phyloP scores from a whole-genome alignment of 2,797 vertebrate species.

The Mormyrops boulengeri region DNA sequence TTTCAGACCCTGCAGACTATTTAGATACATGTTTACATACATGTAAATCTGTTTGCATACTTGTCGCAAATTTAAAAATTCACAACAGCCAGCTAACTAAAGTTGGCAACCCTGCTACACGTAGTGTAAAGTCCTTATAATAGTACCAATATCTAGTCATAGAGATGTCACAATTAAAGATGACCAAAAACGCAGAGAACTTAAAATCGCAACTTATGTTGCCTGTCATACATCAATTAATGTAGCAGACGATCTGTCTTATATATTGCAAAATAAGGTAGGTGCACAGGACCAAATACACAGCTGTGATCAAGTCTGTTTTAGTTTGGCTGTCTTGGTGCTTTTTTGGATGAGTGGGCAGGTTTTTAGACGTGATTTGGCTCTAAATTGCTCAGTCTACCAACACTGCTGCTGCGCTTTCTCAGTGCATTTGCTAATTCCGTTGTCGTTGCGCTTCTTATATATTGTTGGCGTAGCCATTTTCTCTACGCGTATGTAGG shows the following conservation, averaged over 20 bases:
- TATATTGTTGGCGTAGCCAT: background rate
- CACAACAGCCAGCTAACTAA: too few relatives aligned
- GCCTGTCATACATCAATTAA: background rate
- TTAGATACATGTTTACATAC: too few relatives aligned
- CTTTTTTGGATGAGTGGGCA: background rate
- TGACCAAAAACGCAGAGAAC: background rate
- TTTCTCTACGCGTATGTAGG: background rate
- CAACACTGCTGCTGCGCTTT: background rate
- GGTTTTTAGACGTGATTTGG: background rate
- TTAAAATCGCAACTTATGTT: background rate
- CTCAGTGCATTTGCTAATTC: background rate
- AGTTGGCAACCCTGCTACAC: background rate
- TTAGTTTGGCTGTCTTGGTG: too few relatives aligned
- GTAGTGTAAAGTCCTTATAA: background rate
- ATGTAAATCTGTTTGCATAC: too few relatives aligned
- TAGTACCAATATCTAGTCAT: background rate
- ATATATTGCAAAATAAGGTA: background rate
- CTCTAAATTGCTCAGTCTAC: background rate
- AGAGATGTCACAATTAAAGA: too few relatives aligned
- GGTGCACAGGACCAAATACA: background rate
- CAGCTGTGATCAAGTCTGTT: background rate
- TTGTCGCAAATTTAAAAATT: too few relatives aligned
- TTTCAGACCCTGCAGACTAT: too few relatives aligned
- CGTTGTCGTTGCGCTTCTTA: background rate
- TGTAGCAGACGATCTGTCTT: background rate